Evolutionary conservation across 2,888 invertebrate genomes (phyloP).

Genomic region (Congeria kusceri): DNA sequence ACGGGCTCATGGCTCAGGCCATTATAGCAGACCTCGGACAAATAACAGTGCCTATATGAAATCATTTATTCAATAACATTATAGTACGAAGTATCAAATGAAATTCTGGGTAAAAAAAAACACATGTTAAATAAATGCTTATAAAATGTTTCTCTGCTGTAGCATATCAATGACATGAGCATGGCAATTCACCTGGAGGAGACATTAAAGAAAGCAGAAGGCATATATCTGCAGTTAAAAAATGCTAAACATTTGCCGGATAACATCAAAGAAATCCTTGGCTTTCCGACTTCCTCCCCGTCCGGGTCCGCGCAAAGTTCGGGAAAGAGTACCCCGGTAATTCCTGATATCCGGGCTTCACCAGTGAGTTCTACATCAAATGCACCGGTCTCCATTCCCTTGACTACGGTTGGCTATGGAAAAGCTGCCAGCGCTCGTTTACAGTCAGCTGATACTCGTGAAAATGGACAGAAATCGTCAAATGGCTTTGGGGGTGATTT

Average conservation of each 20-base stretch:
- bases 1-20: too few relatives aligned
- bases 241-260: constrained; percentile 81
- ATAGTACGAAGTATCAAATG: too few relatives aligned
- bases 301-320: constrained; percentile 67
- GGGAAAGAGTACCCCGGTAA: constrained; percentile 63
- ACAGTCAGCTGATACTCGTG: constrained; percentile 56
- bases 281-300: constrained; percentile 59
- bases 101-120: too few relatives aligned
- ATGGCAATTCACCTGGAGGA: constrained; percentile 93
- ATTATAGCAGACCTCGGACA: too few relatives aligned
- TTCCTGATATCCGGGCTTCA: constrained; percentile 49
- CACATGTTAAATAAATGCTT: too few relatives aligned
- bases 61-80: too few relatives aligned
- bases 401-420: constrained; percentile 35
- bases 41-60: too few relatives aligned
- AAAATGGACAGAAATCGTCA: constrained; percentile 64
- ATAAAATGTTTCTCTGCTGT: constrained; percentile 49
- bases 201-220: constrained; percentile 94
- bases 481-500: constrained; percentile 56
- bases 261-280: constrained; percentile 80
- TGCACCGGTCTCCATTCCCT: constrained; percentile 38
- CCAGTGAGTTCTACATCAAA: constrained; percentile 8
- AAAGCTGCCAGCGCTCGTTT: constrained; percentile 57
- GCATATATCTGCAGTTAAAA: constrained; percentile 94
- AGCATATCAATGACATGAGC: constrained; percentile 98